These are phyloP conservation scores for Pogonomyrmex barbatus DNA, from an alignment of 1,140 invertebrate species.

Conservation along the genomic window DNA sequence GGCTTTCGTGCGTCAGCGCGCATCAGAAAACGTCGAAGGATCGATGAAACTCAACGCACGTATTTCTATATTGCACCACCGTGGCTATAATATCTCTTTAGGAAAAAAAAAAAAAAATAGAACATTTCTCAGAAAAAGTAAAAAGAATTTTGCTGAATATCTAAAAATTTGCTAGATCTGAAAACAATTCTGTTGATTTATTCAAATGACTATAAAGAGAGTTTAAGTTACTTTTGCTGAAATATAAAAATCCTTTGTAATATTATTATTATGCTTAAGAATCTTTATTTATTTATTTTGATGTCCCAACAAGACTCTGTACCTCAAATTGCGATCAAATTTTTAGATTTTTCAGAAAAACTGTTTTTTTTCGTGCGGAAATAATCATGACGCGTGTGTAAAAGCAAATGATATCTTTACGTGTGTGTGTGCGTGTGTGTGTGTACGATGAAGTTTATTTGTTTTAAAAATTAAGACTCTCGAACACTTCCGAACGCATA, in stretches of 20 bases:
- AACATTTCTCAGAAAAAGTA: not conserved
- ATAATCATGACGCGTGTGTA: not conserved
- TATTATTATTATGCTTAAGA: too few species aligned
- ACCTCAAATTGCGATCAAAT: too few species aligned
- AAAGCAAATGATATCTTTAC: not conserved
- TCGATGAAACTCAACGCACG: conserved; percentile 26
- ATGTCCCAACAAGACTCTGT: too few species aligned
- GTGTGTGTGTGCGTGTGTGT: not conserved
- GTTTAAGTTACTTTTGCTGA: too few species aligned
- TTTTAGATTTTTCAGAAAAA: too few species aligned
- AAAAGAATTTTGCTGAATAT: too few species aligned
- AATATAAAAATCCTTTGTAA: too few species aligned
- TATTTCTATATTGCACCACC: not conserved
- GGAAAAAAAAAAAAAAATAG: not conserved
- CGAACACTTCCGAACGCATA: not conserved
- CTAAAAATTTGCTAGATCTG: too few species aligned
- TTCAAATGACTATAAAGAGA: too few species aligned
- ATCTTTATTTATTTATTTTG: too few species aligned
- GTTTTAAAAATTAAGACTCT: not conserved
- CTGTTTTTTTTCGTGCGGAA: not conserved
- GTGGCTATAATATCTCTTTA: not conserved
- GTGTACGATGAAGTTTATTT: not conserved
- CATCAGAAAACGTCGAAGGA: not conserved
- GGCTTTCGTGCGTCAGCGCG: conserved; percentile 47
- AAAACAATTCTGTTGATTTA: too few species aligned